phyloP scores from a whole-genome alignment of 2,888 invertebrate species.

The Dynastes hyllus region DNA sequence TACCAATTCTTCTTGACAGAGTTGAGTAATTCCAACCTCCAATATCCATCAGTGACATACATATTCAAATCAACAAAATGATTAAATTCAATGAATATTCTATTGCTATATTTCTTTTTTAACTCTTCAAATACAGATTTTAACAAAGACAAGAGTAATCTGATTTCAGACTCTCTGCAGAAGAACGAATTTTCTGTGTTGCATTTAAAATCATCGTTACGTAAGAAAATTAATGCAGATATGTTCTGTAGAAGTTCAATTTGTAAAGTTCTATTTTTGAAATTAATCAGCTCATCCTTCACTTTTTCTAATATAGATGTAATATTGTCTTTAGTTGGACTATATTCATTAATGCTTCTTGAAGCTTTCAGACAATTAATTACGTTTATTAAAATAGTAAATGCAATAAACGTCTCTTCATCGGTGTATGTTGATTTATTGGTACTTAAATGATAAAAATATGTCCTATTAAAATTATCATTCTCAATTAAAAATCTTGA shows the following conservation, averaged over 20 bases:
- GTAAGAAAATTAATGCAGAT: slow-evolving; percentile 79
- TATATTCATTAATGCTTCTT: slow-evolving; percentile 63
- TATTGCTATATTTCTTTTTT: slow-evolving; percentile 67
- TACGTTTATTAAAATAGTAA: slow-evolving; percentile 73
- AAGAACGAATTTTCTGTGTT: slow-evolving; percentile 73
- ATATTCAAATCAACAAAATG: slow-evolving; percentile 68
- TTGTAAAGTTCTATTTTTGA: slow-evolving; percentile 72
- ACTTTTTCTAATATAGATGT: slow-evolving; percentile 72
- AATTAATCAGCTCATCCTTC: slow-evolving; percentile 71
- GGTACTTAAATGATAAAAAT: slow-evolving; percentile 43
- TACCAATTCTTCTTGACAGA: slow-evolving; percentile 60
- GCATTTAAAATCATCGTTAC: slow-evolving; percentile 57
- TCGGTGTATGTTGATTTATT: slow-evolving; percentile 54
- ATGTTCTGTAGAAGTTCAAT: slow-evolving; percentile 82
- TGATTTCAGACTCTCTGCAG: slow-evolving; percentile 76
- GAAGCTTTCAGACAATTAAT: slow-evolving; percentile 71
- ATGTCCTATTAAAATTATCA: slow-evolving; percentile 53
- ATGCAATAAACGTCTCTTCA: slow-evolving; percentile 72
- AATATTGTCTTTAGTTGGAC: slow-evolving; percentile 68
- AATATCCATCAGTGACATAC: slow-evolving; percentile 79
- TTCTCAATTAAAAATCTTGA: slow-evolving; percentile 56
- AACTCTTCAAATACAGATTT: slow-evolving; percentile 74
- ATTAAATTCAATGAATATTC: slow-evolving; percentile 64
- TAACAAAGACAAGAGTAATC: slow-evolving; percentile 75
- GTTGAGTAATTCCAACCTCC: slow-evolving; percentile 81